Conservation (phyloP, 2,113 vertebrate genomes). For the Nycticorax nycticorax region DNA sequence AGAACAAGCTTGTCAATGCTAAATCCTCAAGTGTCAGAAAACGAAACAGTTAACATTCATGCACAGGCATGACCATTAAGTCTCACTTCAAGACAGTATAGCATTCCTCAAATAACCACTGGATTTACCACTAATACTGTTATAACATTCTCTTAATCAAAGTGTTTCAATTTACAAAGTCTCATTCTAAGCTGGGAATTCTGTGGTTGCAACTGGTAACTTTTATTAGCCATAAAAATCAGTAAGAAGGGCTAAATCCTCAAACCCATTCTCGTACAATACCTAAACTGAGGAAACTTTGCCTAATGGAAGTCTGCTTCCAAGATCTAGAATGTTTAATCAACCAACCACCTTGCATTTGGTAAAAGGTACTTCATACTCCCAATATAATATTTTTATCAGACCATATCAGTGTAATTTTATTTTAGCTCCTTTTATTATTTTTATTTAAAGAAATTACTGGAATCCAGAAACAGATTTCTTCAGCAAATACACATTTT, state of each 20-base stretch:
- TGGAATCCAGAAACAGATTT: conserved; percentile 14
- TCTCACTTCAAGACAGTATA: not conserved
- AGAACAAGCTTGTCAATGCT: not conserved
- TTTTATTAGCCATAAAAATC: not conserved
- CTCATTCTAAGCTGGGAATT: not conserved
- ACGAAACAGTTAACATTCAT: not conserved
- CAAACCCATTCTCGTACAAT: not conserved
- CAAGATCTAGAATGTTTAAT: not conserved
- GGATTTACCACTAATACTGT: not conserved
- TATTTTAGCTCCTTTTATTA: not conserved
- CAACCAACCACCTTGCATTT: accelerated
- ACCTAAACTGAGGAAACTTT: not conserved
- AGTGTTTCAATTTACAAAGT: not conserved
- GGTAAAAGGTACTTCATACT: not conserved
- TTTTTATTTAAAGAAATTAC: conserved; percentile 1
- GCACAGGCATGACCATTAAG: not conserved
- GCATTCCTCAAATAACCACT: not conserved
- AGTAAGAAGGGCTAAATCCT: not conserved
- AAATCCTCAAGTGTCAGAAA: not conserved
- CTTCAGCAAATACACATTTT: conserved; percentile 52
- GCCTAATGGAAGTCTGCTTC: not conserved
- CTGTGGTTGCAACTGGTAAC: not conserved
- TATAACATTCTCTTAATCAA: not conserved
- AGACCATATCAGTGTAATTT: not conserved
- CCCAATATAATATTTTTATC: not conserved